phyloP scores from a whole-genome alignment of 2,113 vertebrate species.

The Speoplatyrhinus poulsoni region DNA sequence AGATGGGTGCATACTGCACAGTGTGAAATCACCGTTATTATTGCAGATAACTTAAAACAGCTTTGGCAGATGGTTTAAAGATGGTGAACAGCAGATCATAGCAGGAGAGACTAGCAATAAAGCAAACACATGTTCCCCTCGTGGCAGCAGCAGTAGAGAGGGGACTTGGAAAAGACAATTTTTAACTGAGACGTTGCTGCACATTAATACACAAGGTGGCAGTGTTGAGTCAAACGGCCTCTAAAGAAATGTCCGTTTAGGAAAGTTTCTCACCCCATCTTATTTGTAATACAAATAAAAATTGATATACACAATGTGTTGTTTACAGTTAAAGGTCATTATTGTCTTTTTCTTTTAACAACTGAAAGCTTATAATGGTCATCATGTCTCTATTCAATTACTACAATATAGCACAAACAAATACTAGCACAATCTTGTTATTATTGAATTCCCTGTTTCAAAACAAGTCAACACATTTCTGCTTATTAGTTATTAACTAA shows the following conservation, averaged over 20 bases:
- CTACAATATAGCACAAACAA: too few relatives aligned
- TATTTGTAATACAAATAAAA: constrained; percentile 12
- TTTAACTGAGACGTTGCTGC: constrained; percentile 58
- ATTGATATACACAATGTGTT: neutral
- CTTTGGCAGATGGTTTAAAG: constrained; percentile 32
- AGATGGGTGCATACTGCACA: too few relatives aligned
- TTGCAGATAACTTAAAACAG: neutral
- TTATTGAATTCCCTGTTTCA: too few relatives aligned
- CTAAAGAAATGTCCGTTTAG: constrained; percentile 22
- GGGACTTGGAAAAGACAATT: neutral
- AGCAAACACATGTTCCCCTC: neutral
- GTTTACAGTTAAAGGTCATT: neutral
- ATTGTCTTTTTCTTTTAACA: neutral
- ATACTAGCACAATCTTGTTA: too few relatives aligned
- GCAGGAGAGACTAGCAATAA: neutral
- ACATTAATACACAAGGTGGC: constrained; percentile 63
- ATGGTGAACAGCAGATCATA: constrained; percentile 14
- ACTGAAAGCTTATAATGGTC: neutral
- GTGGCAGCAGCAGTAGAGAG: neutral
- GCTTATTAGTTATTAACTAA: too few relatives aligned
- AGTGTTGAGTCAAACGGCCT: constrained; percentile 51
- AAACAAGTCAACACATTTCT: too few relatives aligned
- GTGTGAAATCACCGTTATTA: too few relatives aligned
- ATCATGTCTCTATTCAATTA: too few relatives aligned
- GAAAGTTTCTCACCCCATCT: constrained; percentile 23